Percentiles rank a stretch among this genome's conserved stretches.
Conservation (phyloP, 2,888 invertebrate species). For the Watsonalla binaria region DNA sequence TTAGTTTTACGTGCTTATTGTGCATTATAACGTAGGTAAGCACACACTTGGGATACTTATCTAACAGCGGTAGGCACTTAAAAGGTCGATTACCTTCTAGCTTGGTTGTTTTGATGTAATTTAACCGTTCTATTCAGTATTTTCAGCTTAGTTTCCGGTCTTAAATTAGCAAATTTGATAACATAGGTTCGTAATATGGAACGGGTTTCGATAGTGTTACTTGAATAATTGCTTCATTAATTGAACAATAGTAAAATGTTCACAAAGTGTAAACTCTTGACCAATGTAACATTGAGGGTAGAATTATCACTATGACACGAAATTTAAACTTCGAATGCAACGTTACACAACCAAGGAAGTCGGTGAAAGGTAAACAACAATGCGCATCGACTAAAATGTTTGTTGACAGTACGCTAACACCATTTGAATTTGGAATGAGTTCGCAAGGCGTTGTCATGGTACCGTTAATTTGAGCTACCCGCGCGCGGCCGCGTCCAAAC, state of each 20-base stretch:
- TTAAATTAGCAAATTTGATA: constrained; percentile 22
- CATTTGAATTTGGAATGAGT: constrained; percentile 61
- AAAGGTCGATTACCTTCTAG: constrained; percentile 49
- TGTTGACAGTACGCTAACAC: constrained; percentile 45
- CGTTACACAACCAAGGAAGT: constrained; percentile 14
- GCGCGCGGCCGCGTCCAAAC: constrained; percentile 29
- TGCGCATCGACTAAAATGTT: constrained; percentile 31
- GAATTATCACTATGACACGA: too few relatives aligned
- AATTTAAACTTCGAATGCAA: too few relatives aligned
- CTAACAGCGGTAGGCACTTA: neutral
- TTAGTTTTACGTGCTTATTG: too few relatives aligned
- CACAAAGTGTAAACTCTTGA: too few relatives aligned
- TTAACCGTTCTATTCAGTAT: constrained; percentile 36
- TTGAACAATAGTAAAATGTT: too few relatives aligned
- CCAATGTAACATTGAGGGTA: too few relatives aligned
- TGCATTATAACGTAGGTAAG: too few relatives aligned
- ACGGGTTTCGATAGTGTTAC: constrained; percentile 6
- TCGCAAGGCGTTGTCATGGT: constrained; percentile 51
- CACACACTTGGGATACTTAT: neutral
- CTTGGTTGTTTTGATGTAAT: constrained; percentile 40
- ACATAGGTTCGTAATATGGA: constrained; percentile 7
- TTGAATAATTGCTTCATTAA: too few relatives aligned
- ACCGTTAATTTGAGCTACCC: constrained; percentile 64
- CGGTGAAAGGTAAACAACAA: constrained; percentile 10
- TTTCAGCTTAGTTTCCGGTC: constrained; percentile 35